A percentile compares a stretch with the other conserved stretches of the same genome.
phyloP scores from a whole-genome alignment of 2,888 invertebrate species.

The Drosophila macrospina region DNA sequence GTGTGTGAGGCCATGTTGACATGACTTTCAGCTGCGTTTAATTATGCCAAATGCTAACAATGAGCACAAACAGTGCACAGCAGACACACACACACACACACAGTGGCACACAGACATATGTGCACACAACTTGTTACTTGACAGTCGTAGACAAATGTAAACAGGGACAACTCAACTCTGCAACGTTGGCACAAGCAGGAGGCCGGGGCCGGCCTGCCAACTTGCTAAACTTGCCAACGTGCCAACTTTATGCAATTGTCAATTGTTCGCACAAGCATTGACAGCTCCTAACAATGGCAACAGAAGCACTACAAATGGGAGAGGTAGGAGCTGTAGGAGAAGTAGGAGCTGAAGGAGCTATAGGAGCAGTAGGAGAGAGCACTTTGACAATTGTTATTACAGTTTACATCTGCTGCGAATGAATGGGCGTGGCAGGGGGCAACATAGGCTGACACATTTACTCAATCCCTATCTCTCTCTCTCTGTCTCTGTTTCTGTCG shows the following conservation, averaged over 20 bases:
- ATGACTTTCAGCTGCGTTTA: constrained; percentile 68
- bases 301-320: constrained; percentile 2
- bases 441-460: not conserved
- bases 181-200: constrained; percentile 1
- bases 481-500: no score
- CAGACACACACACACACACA: not conserved
- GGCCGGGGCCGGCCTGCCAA: constrained; percentile 1
- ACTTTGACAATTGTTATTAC: constrained; percentile 72
- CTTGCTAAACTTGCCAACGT: constrained; percentile 8
- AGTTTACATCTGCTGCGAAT: constrained; percentile 60
- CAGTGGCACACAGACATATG: constrained; percentile 40
- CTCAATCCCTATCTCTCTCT: not conserved
- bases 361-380: constrained; percentile 3
- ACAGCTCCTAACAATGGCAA: constrained; percentile 64
- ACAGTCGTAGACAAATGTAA: constrained; percentile 50
- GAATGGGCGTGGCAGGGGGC: constrained; percentile 26
- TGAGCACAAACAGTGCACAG: constrained; percentile 50
- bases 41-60: constrained; percentile 78
- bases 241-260: constrained; percentile 66
- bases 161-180: constrained; percentile 29
- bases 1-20: constrained; percentile 47
- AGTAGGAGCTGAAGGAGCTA: not conserved
- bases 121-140: constrained; percentile 45
- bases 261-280: constrained; percentile 55
- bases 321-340: no score